Conservation (phyloP, 2,797 vertebrate species). For the Gallinago nigripennis region DNA sequence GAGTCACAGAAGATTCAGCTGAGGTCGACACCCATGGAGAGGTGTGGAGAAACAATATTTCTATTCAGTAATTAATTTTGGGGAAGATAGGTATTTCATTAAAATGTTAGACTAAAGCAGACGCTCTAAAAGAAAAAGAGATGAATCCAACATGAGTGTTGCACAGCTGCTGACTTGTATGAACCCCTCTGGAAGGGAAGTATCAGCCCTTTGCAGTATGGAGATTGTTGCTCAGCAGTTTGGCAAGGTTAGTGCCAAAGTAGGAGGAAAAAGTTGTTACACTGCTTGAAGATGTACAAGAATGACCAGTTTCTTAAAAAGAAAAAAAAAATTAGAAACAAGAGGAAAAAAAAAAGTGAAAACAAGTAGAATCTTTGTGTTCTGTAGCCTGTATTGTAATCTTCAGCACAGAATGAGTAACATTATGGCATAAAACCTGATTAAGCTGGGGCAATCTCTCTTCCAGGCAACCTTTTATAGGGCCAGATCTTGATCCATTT, state of each 20-base stretch:
- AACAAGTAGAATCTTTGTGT: background rate
- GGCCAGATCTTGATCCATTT: background rate
- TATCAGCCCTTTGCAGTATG: background rate
- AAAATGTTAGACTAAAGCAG: background rate
- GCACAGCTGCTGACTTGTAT: background rate
- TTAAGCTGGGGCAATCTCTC: background rate
- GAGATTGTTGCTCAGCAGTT: background rate
- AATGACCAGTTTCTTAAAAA: background rate
- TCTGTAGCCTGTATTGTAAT: background rate
- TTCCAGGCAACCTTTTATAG: background rate
- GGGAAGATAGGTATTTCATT: background rate
- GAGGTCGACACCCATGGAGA: background rate
- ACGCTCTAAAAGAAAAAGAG: background rate
- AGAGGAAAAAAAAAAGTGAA: background rate
- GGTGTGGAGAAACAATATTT: background rate
- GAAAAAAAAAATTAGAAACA: background rate
- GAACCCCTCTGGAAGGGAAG: background rate
- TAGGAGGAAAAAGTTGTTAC: background rate
- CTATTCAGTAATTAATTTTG: background rate
- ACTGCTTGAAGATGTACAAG: background rate
- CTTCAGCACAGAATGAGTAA: constrained; percentile 1
- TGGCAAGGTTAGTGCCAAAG: background rate
- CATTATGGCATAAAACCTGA: background rate
- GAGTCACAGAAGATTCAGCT: background rate
- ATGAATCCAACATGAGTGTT: background rate